Evolutionary conservation across 2,797 vertebrate genomes (phyloP).

Genomic region (Mus spretus): DNA sequence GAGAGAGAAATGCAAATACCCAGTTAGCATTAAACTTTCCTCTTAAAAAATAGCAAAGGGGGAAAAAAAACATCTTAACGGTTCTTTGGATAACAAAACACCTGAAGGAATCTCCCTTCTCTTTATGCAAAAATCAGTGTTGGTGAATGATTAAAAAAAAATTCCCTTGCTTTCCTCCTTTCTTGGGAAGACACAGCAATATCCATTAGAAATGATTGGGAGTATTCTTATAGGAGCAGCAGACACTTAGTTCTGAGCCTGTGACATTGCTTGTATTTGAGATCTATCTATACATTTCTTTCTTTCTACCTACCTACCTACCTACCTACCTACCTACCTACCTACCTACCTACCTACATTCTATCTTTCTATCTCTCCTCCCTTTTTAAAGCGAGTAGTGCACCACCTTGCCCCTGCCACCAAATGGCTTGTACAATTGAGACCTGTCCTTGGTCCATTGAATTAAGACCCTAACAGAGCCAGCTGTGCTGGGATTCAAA

Average conservation of each 20-base stretch:
- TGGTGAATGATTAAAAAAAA: constrained; percentile 16
- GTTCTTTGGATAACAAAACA: constrained; percentile 64
- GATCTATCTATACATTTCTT: neutral
- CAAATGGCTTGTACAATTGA: constrained; percentile 86
- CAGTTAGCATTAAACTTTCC: constrained; percentile 78
- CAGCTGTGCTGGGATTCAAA: constrained; percentile 90
- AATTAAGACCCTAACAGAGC: constrained; percentile 88
- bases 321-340: too few species aligned
- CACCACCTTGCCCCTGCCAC: constrained; percentile 65
- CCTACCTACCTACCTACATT: neutral
- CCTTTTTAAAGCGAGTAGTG: constrained; percentile 70
- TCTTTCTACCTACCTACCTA: too few species aligned
- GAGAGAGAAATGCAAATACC: constrained; percentile 72
- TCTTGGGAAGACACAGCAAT: constrained; percentile 79
- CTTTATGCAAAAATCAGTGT: constrained; percentile 66
- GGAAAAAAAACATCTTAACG: constrained; percentile 56
- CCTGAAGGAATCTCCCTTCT: neutral
- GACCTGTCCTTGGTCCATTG: constrained; percentile 87
- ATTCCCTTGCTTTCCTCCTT: neutral
- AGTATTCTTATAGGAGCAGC: constrained; percentile 82
- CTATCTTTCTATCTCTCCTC: constrained; percentile 45
- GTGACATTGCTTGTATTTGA: constrained; percentile 84
- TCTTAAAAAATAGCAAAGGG: constrained; percentile 59
- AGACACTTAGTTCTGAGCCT: constrained; percentile 84
- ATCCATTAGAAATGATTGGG: constrained; percentile 79